These are phyloP conservation scores for Erebia epiphron DNA, from an alignment of 2,888 invertebrate species.

Conservation along the genomic window DNA sequence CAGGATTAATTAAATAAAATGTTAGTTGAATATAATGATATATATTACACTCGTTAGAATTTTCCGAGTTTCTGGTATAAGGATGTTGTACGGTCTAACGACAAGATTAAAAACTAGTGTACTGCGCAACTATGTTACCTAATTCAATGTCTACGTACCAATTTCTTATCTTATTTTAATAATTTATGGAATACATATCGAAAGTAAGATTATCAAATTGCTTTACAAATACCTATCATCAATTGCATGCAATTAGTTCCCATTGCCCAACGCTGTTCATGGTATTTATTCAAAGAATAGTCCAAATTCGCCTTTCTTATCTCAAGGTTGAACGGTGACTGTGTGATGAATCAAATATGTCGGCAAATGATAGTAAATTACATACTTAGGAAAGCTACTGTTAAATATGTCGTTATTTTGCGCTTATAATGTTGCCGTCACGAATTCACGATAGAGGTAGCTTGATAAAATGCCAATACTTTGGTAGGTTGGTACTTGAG, in stretches of 20 bases:
- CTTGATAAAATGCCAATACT: background rate
- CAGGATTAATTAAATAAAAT: too few relatives aligned
- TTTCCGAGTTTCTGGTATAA: too few relatives aligned
- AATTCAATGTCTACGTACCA: background rate
- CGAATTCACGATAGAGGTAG: conserved; percentile 10
- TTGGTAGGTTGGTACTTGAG: background rate
- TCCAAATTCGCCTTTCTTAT: conserved; percentile 41
- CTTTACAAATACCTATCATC: conserved; percentile 14
- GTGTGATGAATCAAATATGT: conserved; percentile 38
- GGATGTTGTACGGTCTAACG: too few relatives aligned
- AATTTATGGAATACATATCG: background rate
- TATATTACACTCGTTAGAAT: too few relatives aligned
- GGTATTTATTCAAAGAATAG: conserved; percentile 38
- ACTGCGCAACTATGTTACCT: too few relatives aligned
- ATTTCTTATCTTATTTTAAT: background rate
- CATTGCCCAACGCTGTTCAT: conserved; percentile 31
- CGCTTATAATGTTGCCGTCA: conserved; percentile 22
- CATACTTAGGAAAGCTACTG: conserved; percentile 32
- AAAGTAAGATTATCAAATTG: conserved; percentile 2
- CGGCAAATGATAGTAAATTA: conserved; percentile 35
- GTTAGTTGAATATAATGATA: too few relatives aligned
- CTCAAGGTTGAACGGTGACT: conserved; percentile 41
- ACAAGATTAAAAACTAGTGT: too few relatives aligned
- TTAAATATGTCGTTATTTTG: conserved; percentile 29
- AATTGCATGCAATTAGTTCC: conserved; percentile 24